Conservation (phyloP, 2,888 invertebrate species). For the Saturnia pavonia region DNA sequence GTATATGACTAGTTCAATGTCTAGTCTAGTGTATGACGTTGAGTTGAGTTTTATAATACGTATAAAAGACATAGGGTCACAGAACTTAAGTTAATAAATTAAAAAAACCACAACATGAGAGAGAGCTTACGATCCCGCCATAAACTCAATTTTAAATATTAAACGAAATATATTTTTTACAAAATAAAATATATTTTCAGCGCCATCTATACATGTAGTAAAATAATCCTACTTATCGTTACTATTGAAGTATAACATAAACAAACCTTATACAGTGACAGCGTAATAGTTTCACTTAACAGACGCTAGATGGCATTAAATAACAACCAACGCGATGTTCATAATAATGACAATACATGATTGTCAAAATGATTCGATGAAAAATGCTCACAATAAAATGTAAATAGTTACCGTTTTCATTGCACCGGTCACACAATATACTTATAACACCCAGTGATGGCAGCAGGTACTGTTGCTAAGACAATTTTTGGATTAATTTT, state of each 20-base stretch:
- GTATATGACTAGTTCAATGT: too few relatives aligned
- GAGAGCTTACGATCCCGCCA: too few relatives aligned
- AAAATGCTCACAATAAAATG: conserved; percentile 46
- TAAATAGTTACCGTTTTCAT: conserved; percentile 37
- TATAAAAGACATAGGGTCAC: too few relatives aligned
- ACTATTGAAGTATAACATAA: not conserved
- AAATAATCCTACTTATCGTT: not conserved
- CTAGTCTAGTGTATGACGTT: too few relatives aligned
- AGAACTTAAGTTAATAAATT: too few relatives aligned
- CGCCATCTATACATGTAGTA: conserved; percentile 15
- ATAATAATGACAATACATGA: conserved; percentile 27
- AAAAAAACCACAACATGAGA: too few relatives aligned
- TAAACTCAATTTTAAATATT: too few relatives aligned
- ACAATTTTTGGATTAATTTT: conserved; percentile 54
- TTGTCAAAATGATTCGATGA: conserved; percentile 42
- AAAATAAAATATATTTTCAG: not conserved
- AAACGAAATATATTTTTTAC: too few relatives aligned
- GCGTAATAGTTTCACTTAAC: not conserved
- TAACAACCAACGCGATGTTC: conserved; percentile 10
- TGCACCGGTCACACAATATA: conserved; percentile 24
- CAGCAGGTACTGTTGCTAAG: conserved; percentile 54
- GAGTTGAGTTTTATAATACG: too few relatives aligned
- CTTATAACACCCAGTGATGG: conserved; percentile 44
- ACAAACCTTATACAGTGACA: not conserved
- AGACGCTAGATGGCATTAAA: conserved; percentile 33